Base-by-base conservation (phyloP, 2,888 invertebrate species). In the Watsonalla binaria region DNA sequence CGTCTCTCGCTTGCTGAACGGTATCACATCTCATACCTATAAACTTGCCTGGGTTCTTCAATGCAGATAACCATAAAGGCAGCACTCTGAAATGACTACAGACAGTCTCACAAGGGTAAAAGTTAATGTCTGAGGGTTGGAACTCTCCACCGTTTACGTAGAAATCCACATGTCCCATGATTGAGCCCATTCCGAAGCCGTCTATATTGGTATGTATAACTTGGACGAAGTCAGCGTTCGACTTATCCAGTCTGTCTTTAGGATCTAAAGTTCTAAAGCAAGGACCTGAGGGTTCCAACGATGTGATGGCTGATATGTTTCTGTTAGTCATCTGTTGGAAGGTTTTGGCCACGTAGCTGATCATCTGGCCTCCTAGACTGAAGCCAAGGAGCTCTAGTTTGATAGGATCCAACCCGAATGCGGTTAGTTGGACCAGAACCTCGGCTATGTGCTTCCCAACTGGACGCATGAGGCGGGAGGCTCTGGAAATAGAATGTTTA, bases 161-260 rank as follows among this genome's bases (percentile, higher is more conserved):
- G 24, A 87, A 76, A 53, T 90, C 89, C 0, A 90, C 80, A 53
- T 90, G 90, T 0, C 90, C 90, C 88, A 90, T 87, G 0, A 66
- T 72, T 0, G 78, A 62, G 0, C 89, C 87, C 88, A 90, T 90
- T 0, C 90, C 90, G 15, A 78, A 90, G 0, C 84, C 90, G 50
- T 90, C 90, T n/a, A 90, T 87, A 52, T 90, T 90, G 0, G 89
- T 89, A 52, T 90, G 90, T 6, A 90, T 63, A 0, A 90, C 88
- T 63, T 86, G 82, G 0, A 90, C 88, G 45, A 86, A 90, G 54
- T 88, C 86, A 0, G 89, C 89, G 51, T 89, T 73, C 0, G 85
- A 80, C 0, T 79, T 70, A 48, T 83, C 78, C 0, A 90, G 68
- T 48, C 90, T 68, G 0, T 87, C 80, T 0, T 72, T 60, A 0